These are phyloP conservation scores for Nebria brevicollis DNA, from an alignment of 2,888 invertebrate species.

Conservation along the genomic window DNA sequence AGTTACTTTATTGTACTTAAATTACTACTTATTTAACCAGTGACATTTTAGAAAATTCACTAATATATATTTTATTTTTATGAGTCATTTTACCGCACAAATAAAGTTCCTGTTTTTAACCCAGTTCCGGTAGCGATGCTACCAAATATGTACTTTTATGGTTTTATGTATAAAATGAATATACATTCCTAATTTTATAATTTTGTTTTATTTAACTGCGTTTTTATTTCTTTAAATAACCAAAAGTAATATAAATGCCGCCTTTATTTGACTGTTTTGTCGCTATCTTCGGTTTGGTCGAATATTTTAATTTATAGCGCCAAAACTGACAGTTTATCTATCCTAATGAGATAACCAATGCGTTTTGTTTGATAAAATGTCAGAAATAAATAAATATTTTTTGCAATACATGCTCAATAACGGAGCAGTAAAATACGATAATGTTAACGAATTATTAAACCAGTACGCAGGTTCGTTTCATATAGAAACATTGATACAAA, in stretches of 20 bases:
- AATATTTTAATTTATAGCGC: no score
- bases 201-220: not conserved
- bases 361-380: not conserved
- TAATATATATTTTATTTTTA: constrained; percentile 19
- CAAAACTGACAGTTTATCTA: no score
- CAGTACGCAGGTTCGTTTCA: constrained; percentile 19
- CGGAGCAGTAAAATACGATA: constrained; percentile 25
- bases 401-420: constrained; percentile 29
- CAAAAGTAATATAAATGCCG: no score
- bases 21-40: not conserved
- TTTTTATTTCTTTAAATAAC: no score
- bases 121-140: not conserved
- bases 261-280: no score
- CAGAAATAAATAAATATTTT: constrained; percentile 22
- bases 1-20: not conserved
- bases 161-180: not conserved
- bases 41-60: constrained; percentile 5
- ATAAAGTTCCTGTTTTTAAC: constrained; percentile 44
- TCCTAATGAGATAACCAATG: not conserved
- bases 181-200: not conserved
- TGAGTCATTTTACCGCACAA: constrained; percentile 21
- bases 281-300: no score
- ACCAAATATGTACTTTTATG: not conserved
- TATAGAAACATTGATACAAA: not conserved
- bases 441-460: constrained; percentile 23